Conservation (phyloP, 2,113 vertebrate species). For the Syngnathus scovelli region DNA sequence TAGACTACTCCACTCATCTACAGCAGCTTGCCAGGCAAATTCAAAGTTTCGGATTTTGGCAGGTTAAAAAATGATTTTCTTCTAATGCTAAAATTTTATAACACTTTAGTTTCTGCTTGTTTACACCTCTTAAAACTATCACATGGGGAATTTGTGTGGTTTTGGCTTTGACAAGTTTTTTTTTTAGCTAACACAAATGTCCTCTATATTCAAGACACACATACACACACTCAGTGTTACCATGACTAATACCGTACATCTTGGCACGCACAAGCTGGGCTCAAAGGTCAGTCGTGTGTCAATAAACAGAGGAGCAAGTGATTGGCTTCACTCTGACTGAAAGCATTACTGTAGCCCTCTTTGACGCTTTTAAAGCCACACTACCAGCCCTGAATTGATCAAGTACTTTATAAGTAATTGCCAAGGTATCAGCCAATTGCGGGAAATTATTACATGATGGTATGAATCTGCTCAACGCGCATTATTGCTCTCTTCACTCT, state of each 20-base stretch:
- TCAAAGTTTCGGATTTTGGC: not conserved
- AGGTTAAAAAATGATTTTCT: not conserved
- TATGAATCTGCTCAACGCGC: conserved; percentile 3
- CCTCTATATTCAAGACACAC: conserved; percentile 12
- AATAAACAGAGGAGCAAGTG: conserved; percentile 58
- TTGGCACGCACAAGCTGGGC: conserved; percentile 51
- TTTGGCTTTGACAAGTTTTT: conserved; percentile 27
- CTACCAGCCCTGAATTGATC: not conserved
- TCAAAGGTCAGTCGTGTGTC: conserved; percentile 60
- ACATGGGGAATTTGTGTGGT: conserved; percentile 30
- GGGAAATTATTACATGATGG: not conserved
- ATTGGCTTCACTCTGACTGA: conserved; percentile 55
- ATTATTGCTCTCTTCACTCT: conserved; percentile 21
- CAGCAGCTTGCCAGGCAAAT: not conserved
- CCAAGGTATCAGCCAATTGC: not conserved
- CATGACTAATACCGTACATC: conserved; percentile 63
- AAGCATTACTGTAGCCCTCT: conserved; percentile 45
- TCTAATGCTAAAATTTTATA: not conserved
- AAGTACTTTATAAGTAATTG: not conserved
- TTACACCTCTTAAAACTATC: conserved; percentile 33
- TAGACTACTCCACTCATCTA: not conserved
- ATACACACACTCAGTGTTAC: conserved; percentile 35
- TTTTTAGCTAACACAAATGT: conserved; percentile 19
- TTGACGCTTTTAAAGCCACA: conserved; percentile 40
- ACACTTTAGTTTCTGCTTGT: conserved; percentile 24